These are phyloP conservation scores for Drosophila saltans DNA, from an alignment of 1,140 invertebrate species.

Conservation along the genomic window DNA sequence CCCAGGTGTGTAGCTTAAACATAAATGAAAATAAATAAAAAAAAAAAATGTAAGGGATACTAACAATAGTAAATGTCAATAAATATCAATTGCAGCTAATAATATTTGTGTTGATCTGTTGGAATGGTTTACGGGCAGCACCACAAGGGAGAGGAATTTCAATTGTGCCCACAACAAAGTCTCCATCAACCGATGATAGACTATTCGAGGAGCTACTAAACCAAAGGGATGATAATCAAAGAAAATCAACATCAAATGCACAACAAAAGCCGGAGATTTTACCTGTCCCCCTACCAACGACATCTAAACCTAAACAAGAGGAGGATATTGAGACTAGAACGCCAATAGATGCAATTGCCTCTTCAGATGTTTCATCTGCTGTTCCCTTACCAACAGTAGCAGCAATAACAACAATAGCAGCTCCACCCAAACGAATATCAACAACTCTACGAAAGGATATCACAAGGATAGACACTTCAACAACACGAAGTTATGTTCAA, in stretches of 20 bases:
- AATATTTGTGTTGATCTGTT: neutral
- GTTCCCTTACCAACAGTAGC: neutral
- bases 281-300: neutral
- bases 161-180: too few relatives aligned
- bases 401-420: neutral
- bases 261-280: neutral
- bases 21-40: neutral
- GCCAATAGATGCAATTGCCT: neutral
- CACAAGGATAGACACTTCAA: neutral
- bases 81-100: neutral
- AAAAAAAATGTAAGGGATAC: neutral
- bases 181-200: too few relatives aligned
- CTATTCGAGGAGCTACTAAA: too few relatives aligned
- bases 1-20: constrained; percentile 1
- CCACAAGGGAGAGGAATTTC: neutral
- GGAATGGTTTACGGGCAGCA: neutral
- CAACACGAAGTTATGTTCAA: neutral
- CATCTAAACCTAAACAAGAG: neutral
- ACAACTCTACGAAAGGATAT: neutral
- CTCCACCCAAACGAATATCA: neutral
- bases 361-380: neutral
- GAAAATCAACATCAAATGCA: neutral
- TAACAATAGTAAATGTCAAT: neutral
- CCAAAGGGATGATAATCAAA: too few relatives aligned
- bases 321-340: neutral